Base-by-base conservation (phyloP, 2,797 vertebrate genomes). In the Phataginus tricuspis region DNA sequence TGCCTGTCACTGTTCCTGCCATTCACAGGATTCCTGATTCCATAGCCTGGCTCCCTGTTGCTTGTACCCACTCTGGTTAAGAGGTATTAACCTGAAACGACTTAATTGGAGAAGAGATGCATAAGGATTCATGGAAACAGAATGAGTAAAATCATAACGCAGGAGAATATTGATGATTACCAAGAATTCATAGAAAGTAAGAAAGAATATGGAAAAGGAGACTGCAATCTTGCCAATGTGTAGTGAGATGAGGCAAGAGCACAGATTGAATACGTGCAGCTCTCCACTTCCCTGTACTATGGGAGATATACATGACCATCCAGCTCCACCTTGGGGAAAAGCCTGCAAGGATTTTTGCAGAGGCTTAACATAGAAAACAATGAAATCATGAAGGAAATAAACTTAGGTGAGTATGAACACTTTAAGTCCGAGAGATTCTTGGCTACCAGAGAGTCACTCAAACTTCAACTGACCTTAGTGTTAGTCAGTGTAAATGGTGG, bases 261-360 rank as follows among this genome's bases (percentile, higher is more conserved):
- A 27, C 0, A 23, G 69, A 2, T 63, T 37, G 31, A 51, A 3
- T 9, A n/a, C 2, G 1, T 3, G 27, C 10, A 55, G 12, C 21
- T 42, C 27, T 57, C 6, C 74, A 16, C 4, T 7, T 0, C n/a
- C 23, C 9, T 79, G 12, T 23, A 11, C 29, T 51, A 2, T 23
- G 59, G 29, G 18, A 71, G 19, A 18, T 11, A 18, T n/a, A 16
- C 11, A 23, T 18, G 18, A 2, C 8, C 72, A 37, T 63, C 21
- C 25, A 85, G 21, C 5, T 63, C 16, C 16, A 12, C 29, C 14
- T 34, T 45, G 11, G 7, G 2, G 16, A 18, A 45, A 34, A 78
- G 3, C 1, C 31, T 27, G 29, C 31, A 45, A 9, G 21, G 3
- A 64, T n/a, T 12, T 77, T 57, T 57, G 4, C 6, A 57, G 55